Evolutionary conservation across 2,113 vertebrate species (phyloP).

Genomic region (Myrmecobius fasciatus): DNA sequence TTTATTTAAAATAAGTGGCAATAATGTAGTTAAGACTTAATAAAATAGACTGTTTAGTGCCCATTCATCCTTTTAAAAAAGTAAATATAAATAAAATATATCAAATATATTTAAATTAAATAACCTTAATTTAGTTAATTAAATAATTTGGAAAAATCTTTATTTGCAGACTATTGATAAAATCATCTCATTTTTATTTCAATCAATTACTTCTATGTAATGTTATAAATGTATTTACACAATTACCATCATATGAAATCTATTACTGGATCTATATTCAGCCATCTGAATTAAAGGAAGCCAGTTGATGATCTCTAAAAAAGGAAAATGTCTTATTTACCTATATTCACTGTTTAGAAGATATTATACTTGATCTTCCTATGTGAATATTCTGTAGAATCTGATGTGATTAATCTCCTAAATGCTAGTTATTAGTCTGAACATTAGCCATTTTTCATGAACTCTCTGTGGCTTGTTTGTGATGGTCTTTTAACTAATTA

Average conservation of each 20-base stretch:
- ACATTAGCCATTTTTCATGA: background rate
- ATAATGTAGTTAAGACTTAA: background rate
- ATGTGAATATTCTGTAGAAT: background rate
- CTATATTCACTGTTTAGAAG: background rate
- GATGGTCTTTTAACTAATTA: background rate
- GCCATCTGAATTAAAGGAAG: background rate
- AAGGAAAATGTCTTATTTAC: background rate
- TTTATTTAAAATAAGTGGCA: slow-evolving; percentile 33
- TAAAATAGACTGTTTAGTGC: background rate
- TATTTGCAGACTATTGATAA: background rate
- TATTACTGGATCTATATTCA: background rate
- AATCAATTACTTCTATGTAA: background rate
- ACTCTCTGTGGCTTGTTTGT: background rate
- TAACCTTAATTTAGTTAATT: too few relatives aligned
- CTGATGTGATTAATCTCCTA: background rate
- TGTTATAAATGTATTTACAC: background rate
- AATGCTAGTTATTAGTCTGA: background rate
- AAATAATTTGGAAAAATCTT: background rate
- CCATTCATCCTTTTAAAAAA: background rate
- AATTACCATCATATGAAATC: background rate
- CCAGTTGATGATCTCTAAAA: background rate
- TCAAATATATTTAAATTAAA: too few relatives aligned
- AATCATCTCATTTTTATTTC: background rate
- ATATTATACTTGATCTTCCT: background rate
- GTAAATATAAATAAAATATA: too few relatives aligned